Percentiles rank a stretch among this genome's conserved stretches.
Evolutionary conservation across 1,140 invertebrate species (phyloP).

Genomic region (Megalonaias nervosa): DNA sequence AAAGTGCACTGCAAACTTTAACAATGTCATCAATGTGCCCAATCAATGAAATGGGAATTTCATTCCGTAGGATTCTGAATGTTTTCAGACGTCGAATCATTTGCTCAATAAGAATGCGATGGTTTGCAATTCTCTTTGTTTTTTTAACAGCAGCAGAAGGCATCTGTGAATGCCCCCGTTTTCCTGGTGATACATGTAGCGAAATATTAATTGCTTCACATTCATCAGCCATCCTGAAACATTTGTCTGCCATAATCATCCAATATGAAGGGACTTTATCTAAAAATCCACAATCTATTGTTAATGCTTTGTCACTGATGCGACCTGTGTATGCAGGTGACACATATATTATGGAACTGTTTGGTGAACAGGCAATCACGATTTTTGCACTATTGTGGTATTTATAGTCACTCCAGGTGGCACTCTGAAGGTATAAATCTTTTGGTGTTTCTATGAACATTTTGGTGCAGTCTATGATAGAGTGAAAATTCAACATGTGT

Average conservation of each 20-base stretch:
- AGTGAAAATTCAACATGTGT: slow-evolving; percentile 16
- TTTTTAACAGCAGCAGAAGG: slow-evolving; percentile 11
- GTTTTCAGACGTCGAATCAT: slow-evolving; percentile 27
- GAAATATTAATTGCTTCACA: slow-evolving; percentile 14
- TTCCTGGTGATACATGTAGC: slow-evolving; percentile 23
- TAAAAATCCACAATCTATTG: slow-evolving; percentile 17
- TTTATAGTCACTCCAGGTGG: slow-evolving; percentile 31
- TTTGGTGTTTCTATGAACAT: slow-evolving; percentile 25
- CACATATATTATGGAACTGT: slow-evolving; percentile 17
- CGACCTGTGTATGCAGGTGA: slow-evolving; percentile 13
- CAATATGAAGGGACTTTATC: slow-evolving; percentile 3
- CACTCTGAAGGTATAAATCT: slow-evolving; percentile 23
- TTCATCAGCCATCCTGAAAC: slow-evolving; percentile 15
- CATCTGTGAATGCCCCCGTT: slow-evolving; percentile 28
- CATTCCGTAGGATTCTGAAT: slow-evolving; percentile 23
- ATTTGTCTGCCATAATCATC: slow-evolving; percentile 33
- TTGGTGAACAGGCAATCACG: slow-evolving; percentile 23
- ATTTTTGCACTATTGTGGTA: slow-evolving; percentile 29
- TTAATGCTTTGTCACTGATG: slow-evolving; percentile 19
- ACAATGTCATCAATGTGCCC: slow-evolving; percentile 16
- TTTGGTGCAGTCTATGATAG: slow-evolving; percentile 27
- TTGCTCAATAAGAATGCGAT: slow-evolving; percentile 25
- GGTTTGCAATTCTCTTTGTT: slow-evolving; percentile 24
- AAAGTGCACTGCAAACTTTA: slow-evolving; percentile 14
- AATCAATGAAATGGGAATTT: slow-evolving; percentile 17